Base-by-base conservation (phyloP, 1,140 invertebrate genomes). In the Tetramorium parvispinum region DNA sequence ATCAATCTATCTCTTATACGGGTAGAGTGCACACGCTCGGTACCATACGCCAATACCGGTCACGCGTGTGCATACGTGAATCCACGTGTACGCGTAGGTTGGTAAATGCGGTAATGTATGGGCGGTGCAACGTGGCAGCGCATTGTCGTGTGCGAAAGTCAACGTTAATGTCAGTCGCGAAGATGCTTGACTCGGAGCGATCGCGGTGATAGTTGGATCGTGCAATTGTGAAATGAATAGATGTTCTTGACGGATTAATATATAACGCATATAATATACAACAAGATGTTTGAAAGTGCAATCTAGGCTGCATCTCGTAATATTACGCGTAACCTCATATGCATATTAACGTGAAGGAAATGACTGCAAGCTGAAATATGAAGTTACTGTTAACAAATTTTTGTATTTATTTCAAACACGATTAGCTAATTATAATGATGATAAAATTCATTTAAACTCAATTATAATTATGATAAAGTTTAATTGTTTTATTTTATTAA, bases 1-100 rank as follows among this genome's bases (percentile, higher is more conserved):
- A 91, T 90, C 89, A 91, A 90, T 91, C 86, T 90, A 91, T 91
- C 89, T 90, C 82, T 85, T 51, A 51, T 71, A 88, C 83, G 77
- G 55, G 37, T 21, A 77, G 86, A 79, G 75, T 51, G 79, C 86
- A 73, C 76, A 75, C 66, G 73, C 55, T 61, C 32, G 27, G 70
- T 65, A n/a, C 53, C 51, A 24, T 53, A 46, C 43, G 27, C 59
- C 32, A 53, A 61, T 61, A 59, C 40, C 11, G 24, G 73, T 68
- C 68, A 57, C 32, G 59, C 63, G 40, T 81, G n/a, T 43, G 70
- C 59, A 61, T 63, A 63, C 27, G 76, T 46, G 65, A 89, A 65
- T 43, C 32, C 40, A 68, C 43, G 68, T 37, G 46, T 63, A 21
- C 55, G 59, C 66, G 79, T 53, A 53, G 63, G 63, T 57, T 43